phyloP scores from a whole-genome alignment of 2,113 vertebrate species.

The Lamprotornis superbus region DNA sequence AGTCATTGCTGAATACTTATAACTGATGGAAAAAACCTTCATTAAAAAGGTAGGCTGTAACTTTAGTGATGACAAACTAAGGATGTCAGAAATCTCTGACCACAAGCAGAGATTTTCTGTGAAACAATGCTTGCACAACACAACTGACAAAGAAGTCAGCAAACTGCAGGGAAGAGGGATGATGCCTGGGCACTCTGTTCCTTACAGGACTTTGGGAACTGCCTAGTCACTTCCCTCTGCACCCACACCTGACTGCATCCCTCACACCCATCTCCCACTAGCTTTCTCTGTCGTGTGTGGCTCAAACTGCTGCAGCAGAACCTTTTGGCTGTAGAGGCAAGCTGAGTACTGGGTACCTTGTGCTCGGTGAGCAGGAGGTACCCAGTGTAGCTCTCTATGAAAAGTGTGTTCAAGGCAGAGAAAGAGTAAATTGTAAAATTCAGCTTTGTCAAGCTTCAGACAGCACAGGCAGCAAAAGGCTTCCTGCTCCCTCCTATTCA shows the following conservation, averaged over 20 bases:
- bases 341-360: fast-evolving
- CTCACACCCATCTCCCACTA: neutral
- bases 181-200: neutral
- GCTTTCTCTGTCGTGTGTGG: fast-evolving
- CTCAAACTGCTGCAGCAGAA: neutral
- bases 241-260: neutral
- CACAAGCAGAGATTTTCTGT: neutral
- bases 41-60: neutral
- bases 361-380: fast-evolving
- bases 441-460: neutral
- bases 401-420: neutral
- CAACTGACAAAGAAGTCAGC: neutral
- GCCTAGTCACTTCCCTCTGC: neutral
- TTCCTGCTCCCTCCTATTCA: neutral
- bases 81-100: neutral
- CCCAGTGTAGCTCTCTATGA: neutral
- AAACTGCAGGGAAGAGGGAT: neutral
- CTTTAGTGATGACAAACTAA: neutral
- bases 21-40: neutral
- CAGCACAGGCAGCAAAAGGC: neutral
- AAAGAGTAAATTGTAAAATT: neutral
- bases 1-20: neutral
- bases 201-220: neutral
- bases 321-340: neutral
- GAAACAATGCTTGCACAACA: neutral